A percentile compares a stretch with the other conserved stretches of the same genome.
These are phyloP conservation scores for Myopa testacea DNA, from an alignment of 2,888 invertebrate genomes.

Conservation along the genomic window DNA sequence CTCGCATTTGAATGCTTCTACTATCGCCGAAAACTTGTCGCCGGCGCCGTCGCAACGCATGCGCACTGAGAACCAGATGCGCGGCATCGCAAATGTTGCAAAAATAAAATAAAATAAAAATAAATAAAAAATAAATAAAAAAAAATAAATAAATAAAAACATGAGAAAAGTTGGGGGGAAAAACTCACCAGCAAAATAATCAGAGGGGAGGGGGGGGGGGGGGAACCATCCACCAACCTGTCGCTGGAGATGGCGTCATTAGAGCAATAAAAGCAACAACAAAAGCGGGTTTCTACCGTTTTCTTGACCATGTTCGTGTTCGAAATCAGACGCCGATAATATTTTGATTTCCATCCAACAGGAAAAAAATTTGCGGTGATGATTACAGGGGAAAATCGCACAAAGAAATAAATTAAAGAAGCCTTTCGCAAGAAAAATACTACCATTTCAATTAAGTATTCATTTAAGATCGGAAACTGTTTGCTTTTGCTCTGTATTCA, in stretches of 20 bases:
- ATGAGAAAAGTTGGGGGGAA: background rate
- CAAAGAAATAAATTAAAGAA: too few species aligned
- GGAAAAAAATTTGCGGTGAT: too few species aligned
- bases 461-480: too few species aligned
- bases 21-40: constrained; percentile 22
- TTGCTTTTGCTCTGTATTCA: too few species aligned
- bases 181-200: background rate
- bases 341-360: too few species aligned
- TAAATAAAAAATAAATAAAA: too few species aligned
- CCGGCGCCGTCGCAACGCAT: background rate
- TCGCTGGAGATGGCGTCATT: background rate
- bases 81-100: background rate
- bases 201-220: background rate
- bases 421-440: too few species aligned
- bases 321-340: too few species aligned
- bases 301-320: background rate
- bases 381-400: too few species aligned
- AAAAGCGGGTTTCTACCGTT: background rate
- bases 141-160: background rate
- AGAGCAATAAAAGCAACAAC: constrained; percentile 2
- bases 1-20: constrained; percentile 39
- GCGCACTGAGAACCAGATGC: background rate
- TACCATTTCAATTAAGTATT: too few species aligned
- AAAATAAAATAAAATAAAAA: too few species aligned
- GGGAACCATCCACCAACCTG: background rate